Evolutionary conservation across 2,797 vertebrate genomes (phyloP).

Genomic region (Tenualosa ilisha): DNA sequence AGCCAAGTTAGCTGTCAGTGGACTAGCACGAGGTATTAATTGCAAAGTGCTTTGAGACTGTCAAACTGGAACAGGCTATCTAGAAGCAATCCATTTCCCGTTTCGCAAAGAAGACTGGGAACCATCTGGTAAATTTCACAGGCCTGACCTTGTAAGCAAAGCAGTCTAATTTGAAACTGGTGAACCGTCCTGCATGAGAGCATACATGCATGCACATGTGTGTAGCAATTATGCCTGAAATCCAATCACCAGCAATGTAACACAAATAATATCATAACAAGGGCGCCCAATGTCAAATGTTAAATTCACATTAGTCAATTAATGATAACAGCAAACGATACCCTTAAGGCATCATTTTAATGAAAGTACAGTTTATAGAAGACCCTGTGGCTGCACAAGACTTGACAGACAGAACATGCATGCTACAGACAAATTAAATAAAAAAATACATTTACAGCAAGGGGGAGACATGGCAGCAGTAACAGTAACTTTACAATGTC

Average conservation of each 20-base stretch:
- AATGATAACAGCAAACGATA: not conserved
- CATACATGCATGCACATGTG: slow-evolving; percentile 4
- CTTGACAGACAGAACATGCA: not conserved
- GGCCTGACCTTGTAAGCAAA: not conserved
- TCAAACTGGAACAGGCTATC: not conserved
- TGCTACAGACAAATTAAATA: slow-evolving; percentile 13
- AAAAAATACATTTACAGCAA: not conserved
- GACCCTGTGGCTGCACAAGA: not conserved
- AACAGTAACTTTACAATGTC: slow-evolving; percentile 8
- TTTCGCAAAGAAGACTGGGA: not conserved
- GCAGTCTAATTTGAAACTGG: not conserved
- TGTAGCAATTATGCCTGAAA: slow-evolving; percentile 15
- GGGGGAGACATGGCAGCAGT: not conserved
- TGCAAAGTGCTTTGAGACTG: not conserved
- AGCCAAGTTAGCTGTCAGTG: not conserved
- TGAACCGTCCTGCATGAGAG: not conserved
- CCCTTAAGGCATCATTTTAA: slow-evolving; percentile 18
- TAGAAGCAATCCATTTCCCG: not conserved
- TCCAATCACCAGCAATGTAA: not conserved
- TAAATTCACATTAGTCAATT: slow-evolving; percentile 14
- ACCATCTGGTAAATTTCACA: not conserved
- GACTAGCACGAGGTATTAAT: not conserved
- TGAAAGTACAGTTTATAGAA: not conserved
- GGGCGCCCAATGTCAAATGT: slow-evolving; percentile 6
- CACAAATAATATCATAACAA: not conserved